A percentile compares a stretch with the other conserved stretches of the same genome.
Conservation (phyloP, 2,113 vertebrate genomes). For the Theropithecus gelada region DNA sequence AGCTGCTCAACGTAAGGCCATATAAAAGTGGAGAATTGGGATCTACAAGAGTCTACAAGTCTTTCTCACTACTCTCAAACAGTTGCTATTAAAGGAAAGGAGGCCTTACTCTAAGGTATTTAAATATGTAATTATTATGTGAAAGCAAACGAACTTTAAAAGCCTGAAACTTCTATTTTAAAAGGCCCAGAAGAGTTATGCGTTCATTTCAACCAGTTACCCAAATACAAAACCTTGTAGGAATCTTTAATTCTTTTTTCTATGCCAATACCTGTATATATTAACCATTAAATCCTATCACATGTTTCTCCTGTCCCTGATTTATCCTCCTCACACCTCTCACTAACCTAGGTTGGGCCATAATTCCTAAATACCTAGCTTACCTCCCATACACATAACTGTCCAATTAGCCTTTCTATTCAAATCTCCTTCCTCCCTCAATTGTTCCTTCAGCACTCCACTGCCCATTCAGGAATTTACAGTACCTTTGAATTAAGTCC, state of each 20-base stretch:
- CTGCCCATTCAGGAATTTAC: neutral
- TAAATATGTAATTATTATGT: neutral
- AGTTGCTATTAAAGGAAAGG: neutral
- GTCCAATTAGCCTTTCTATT: neutral
- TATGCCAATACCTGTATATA: neutral
- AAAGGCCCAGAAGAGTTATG: neutral
- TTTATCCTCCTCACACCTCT: neutral
- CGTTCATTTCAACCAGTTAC: neutral
- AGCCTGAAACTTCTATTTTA: neutral
- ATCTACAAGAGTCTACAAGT: no score
- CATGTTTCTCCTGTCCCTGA: neutral
- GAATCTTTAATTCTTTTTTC: neutral
- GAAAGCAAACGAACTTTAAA: slow-evolving; percentile 6
- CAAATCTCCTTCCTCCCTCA: neutral
- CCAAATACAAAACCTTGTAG: neutral
- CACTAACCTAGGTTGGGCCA: neutral
- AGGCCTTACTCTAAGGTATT: neutral
- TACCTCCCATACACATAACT: neutral
- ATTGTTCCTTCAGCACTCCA: neutral
- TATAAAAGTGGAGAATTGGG: neutral
- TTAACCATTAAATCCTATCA: neutral
- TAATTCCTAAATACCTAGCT: neutral
- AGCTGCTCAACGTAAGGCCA: neutral
- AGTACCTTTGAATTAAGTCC: neutral
- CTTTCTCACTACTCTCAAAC: neutral